Evolutionary conservation across 2,113 vertebrate species (phyloP).

Genomic region (Lynx canadensis): DNA sequence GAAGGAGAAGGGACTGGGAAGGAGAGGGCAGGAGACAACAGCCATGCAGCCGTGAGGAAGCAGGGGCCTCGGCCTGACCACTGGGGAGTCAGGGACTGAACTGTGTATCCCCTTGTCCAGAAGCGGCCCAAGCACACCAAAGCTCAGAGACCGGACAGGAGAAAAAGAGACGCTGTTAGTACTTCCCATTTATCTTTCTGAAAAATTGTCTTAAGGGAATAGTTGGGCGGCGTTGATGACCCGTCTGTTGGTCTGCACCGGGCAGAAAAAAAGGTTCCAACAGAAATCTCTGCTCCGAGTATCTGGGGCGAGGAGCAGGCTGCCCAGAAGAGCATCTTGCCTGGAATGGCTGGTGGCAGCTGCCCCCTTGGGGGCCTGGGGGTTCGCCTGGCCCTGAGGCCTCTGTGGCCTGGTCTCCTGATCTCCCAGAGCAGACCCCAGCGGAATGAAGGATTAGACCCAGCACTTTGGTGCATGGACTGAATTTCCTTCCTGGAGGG

Average conservation of each 20-base stretch:
- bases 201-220: neutral
- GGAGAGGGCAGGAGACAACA: neutral
- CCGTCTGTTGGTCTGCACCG: neutral
- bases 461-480: rapidly evolving
- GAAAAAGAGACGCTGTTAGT: neutral
- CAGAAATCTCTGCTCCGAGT: neutral
- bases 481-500: neutral
- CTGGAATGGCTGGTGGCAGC: too few species aligned
- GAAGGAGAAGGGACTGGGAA: neutral
- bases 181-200: neutral
- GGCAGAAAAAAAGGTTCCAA: neutral
- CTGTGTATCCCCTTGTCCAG: rapidly evolving
- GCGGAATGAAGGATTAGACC: rapidly evolving
- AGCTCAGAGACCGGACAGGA: neutral
- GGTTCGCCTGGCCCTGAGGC: neutral
- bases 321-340: neutral
- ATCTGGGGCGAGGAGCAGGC: neutral
- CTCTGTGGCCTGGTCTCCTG: neutral
- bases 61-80: neutral
- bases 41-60: neutral
- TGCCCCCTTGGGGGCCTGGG: neutral
- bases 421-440: neutral
- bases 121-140: neutral
- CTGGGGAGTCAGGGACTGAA: neutral
- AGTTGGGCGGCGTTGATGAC: neutral